phyloP scores from a whole-genome alignment of 2,113 vertebrate genomes.

The human (Homo sapiens) region DNA sequence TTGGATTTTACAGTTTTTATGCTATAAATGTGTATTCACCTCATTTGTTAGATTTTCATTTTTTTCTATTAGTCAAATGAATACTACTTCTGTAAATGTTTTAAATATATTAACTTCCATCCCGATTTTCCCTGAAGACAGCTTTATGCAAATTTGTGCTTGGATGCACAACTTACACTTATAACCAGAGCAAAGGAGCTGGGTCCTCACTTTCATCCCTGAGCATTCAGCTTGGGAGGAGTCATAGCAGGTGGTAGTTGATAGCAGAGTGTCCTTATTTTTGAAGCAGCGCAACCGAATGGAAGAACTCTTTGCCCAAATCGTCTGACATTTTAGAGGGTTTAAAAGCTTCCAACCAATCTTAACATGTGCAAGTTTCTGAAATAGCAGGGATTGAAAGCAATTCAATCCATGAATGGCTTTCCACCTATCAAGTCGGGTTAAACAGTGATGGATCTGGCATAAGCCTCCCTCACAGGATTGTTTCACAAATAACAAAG shows the following conservation, averaged over 20 bases:
- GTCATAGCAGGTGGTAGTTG: neutral
- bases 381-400: neutral
- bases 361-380: neutral
- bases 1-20: neutral
- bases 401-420: too few relatives aligned
- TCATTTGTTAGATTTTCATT: neutral
- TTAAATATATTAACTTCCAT: neutral
- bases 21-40: neutral
- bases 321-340: conserved; percentile 1
- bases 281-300: neutral
- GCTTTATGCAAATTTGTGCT: neutral
- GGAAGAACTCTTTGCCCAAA: neutral
- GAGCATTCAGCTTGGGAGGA: conserved; percentile 26
- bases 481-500: neutral
- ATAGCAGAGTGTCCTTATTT: neutral
- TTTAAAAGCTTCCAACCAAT: neutral
- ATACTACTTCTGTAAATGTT: neutral
- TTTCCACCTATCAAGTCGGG: neutral
- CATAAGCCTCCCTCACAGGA: neutral
- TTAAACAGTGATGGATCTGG: neutral
- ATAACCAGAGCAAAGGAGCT: accelerated
- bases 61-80: neutral
- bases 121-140: neutral
- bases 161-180: accelerated
- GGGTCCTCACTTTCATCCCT: neutral